Evolutionary conservation across 2,888 invertebrate genomes (phyloP).

Genomic region (Leucania comma): DNA sequence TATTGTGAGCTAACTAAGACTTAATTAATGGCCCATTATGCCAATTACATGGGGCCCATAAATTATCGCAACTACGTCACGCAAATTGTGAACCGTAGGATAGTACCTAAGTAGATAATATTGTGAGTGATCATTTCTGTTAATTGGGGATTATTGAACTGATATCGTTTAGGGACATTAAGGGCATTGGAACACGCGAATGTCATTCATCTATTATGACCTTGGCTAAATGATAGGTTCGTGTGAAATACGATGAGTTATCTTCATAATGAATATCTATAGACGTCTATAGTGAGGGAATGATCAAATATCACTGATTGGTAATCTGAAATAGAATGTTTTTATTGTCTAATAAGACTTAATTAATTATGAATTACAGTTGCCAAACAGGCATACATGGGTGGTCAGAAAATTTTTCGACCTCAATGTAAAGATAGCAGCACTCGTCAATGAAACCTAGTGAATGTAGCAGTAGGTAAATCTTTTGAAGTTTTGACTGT

Average conservation of each 20-base stretch:
- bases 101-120: slow-evolving; percentile 13
- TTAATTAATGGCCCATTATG: slow-evolving; percentile 63
- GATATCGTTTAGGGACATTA: slow-evolving; percentile 25
- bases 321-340: not conserved
- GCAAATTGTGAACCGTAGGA: slow-evolving; percentile 36
- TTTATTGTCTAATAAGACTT: no score
- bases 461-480: no score
- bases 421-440: no score
- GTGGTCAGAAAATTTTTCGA: no score
- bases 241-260: not conserved
- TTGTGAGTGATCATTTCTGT: slow-evolving; percentile 34
- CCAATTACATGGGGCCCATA: slow-evolving; percentile 46
- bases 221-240: slow-evolving; percentile 1
- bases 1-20: slow-evolving; percentile 50
- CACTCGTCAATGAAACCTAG: no score
- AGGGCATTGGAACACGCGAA: slow-evolving; percentile 32
- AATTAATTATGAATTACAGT: no score
- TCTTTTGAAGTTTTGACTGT: no score
- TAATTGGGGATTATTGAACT: slow-evolving; percentile 46
- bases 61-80: slow-evolving; percentile 44
- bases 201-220: slow-evolving; percentile 2
- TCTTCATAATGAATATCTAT: no score
- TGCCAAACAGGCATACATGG: no score
- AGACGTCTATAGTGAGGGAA: not conserved
- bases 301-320: not conserved